Conservation (phyloP, 1,140 invertebrate species). For the Heliconius nattereri region DNA sequence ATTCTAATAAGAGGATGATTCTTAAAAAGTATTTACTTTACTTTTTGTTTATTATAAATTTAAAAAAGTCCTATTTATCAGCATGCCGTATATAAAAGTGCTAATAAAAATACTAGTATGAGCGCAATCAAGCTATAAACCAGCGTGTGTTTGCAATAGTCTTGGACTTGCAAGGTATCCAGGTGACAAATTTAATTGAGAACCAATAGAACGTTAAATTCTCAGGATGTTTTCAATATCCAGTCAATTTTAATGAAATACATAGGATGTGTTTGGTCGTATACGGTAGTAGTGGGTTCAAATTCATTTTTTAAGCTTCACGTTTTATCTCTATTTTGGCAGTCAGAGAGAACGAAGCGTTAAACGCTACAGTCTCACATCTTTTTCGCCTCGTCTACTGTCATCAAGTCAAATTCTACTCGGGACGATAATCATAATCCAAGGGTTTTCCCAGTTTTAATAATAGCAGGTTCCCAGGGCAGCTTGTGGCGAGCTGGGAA, state of each 20-base stretch:
- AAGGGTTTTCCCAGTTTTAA: no score
- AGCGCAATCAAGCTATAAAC: conserved; percentile 3
- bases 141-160: not conserved
- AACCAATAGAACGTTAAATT: not conserved
- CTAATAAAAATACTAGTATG: not conserved
- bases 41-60: not conserved
- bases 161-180: not conserved
- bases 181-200: not conserved
- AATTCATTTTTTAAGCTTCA: no score
- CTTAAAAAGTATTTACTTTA: not conserved
- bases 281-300: no score
- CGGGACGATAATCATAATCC: no score
- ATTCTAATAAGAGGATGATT: no score
- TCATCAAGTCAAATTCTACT: no score
- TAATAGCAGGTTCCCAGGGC: no score
- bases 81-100: not conserved
- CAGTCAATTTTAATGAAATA: not conserved
- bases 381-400: no score
- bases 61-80: not conserved
- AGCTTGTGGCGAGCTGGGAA: no score
- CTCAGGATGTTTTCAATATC: not conserved
- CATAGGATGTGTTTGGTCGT: not conserved
- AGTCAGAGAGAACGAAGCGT: no score
- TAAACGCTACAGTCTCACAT: no score
- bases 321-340: no score